phyloP scores from a whole-genome alignment of 2,113 vertebrate genomes.

The Carlito syrichta region DNA sequence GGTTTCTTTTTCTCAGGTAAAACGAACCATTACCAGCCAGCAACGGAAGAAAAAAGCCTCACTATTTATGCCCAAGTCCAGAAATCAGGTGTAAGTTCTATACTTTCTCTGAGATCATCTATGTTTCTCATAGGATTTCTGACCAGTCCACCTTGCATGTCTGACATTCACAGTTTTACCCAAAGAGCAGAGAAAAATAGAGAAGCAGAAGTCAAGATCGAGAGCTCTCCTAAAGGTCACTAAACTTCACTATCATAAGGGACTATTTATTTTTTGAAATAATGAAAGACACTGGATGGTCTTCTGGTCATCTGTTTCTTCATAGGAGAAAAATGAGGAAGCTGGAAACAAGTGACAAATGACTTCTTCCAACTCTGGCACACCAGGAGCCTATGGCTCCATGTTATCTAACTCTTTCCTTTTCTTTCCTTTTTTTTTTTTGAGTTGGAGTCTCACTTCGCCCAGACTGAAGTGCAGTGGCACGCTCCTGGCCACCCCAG shows the following conservation, averaged over 20 bases:
- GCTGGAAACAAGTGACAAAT: neutral
- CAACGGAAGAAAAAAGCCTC: conserved; percentile 14
- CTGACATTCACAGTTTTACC: neutral
- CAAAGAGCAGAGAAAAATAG: neutral
- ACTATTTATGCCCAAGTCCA: conserved; percentile 73
- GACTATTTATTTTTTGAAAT: conserved; percentile 15
- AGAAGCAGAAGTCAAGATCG: neutral
- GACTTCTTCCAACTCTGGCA: neutral
- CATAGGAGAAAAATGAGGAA: neutral
- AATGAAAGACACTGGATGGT: neutral
- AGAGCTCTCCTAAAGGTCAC: neutral
- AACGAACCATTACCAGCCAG: neutral
- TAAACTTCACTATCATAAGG: neutral
- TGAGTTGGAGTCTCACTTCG: no score
- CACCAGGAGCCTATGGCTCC: neutral
- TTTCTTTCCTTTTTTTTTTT: no score
- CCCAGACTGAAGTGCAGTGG: no score
- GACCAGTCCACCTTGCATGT: neutral
- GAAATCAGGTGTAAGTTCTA: conserved; percentile 67
- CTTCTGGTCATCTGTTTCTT: conserved; percentile 3
- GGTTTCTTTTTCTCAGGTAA: conserved; percentile 53
- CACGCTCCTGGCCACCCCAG: no score
- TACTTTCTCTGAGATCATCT: neutral
- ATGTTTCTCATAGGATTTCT: neutral
- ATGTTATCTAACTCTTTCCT: neutral